Conservation (phyloP, 2,888 invertebrate species). For the Calameuta filiformis region DNA sequence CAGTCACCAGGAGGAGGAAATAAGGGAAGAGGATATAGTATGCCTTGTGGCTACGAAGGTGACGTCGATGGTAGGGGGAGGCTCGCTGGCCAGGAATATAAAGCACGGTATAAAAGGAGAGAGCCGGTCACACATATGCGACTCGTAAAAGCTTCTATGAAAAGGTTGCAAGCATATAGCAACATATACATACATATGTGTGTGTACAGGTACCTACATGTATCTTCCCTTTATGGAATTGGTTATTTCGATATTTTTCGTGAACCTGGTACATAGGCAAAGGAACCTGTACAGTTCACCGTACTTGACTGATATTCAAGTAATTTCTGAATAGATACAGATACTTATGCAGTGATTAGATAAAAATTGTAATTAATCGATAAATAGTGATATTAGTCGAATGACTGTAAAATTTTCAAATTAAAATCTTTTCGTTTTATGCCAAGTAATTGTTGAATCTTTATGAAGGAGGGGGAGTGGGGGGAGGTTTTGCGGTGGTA, state of each 20-base stretch:
- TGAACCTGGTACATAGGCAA: background rate
- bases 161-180: constrained; percentile 37
- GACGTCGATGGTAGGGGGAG: constrained; percentile 23
- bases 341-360: background rate
- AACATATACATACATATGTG: background rate
- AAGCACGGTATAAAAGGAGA: constrained; percentile 53
- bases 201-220: background rate
- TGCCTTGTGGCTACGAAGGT: constrained; percentile 8
- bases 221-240: background rate
- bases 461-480: background rate
- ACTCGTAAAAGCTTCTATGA: constrained; percentile 55
- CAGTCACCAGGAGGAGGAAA: constrained; percentile 13
- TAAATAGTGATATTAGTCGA: background rate
- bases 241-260: background rate
- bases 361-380: background rate
- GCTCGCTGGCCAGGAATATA: constrained; percentile 49
- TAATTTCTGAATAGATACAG: background rate
- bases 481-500: background rate
- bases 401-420: background rate
- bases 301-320: background rate
- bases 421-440: background rate
- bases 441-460: background rate
- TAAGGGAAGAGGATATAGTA: constrained; percentile 23
- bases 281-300: background rate
- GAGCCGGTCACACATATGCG: constrained; percentile 52